Evolutionary conservation across 2,113 vertebrate species (phyloP).

Genomic region (Datnioides undecimradiatus): DNA sequence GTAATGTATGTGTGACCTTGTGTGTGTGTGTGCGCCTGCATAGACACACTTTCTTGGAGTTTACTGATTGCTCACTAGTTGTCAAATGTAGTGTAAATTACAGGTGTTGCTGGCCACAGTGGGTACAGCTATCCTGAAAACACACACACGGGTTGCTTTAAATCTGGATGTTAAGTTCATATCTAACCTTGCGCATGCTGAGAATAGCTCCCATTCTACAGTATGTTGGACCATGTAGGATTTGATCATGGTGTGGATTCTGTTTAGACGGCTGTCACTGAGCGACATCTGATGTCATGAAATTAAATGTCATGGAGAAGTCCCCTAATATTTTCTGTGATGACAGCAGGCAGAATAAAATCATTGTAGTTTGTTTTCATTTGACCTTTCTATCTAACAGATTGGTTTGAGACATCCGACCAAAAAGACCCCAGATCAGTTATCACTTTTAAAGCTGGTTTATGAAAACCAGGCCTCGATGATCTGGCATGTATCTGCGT

Average conservation of each 20-base stretch:
- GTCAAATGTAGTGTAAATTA: neutral
- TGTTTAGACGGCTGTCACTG: neutral
- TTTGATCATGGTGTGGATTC: neutral
- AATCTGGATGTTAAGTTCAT: neutral
- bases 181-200: neutral
- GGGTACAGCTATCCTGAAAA: neutral
- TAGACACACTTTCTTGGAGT: conserved; percentile 11
- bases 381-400: conserved; percentile 27
- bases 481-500: conserved; percentile 2
- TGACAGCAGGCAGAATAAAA: conserved; percentile 9
- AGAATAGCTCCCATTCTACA: neutral
- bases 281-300: neutral
- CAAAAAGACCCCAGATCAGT: conserved; percentile 9
- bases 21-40: neutral
- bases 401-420: neutral
- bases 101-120: neutral
- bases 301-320: neutral
- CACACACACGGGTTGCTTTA: neutral
- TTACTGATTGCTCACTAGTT: conserved; percentile 6
- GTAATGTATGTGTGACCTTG: conserved; percentile 47
- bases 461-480: neutral
- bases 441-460: conserved; percentile 22
- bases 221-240: neutral
- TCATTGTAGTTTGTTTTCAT: conserved; percentile 10
- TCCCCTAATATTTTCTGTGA: neutral